Base-by-base conservation (phyloP, 2,888 invertebrate species). In the Glyphotaelius pellucidus region DNA sequence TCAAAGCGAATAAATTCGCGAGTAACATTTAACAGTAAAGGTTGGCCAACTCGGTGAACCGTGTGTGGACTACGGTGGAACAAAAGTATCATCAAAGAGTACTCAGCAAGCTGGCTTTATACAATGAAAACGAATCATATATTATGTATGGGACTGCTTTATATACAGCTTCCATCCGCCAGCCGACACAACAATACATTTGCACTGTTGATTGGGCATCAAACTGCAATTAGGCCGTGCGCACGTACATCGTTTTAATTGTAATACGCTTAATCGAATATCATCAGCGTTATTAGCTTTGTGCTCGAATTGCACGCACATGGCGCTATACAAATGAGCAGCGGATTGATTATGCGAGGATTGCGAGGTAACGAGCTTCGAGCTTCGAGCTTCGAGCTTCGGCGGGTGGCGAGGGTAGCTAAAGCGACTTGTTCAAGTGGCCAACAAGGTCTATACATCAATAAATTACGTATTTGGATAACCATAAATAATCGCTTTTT, bases 71-170 rank as follows among this genome's bases (percentile, higher is more conserved):
- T 89, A 81, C 85, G 90, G 91, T 85, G 89, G 92, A 91, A 91
- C 92, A 93, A 91, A 93, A 93, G 93, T 93, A 92, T 93, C 93
- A 93, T 93, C 91, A 93, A 93, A 93, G 92, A 93, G 93, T 92
- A 93, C 91, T 93, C 93, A 93, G 92, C 92, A 85, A 87, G 93
- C 91, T 90, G 93, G 91, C 85, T 92, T 81, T 91, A 92, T 80
- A 92, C 91, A 91, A 93, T 93, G 91, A 93, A 91, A 92, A 85
- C 90, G 92, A 92, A 91, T 91, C 93, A 89, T 92, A 92, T 92
- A 92, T 93, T 93, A 92, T 93, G 93, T 93, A 93, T 93, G 93
- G 87, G 91, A 93, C 92, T 92, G 92, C 91, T 92, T 93, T 92
- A 93, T 93, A 93, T 93, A 92, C 93, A 91, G 92, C 92, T 93